These are phyloP conservation scores for Pachyuromys duprasi DNA, from an alignment of 2,797 vertebrate genomes.

Conservation along the genomic window DNA sequence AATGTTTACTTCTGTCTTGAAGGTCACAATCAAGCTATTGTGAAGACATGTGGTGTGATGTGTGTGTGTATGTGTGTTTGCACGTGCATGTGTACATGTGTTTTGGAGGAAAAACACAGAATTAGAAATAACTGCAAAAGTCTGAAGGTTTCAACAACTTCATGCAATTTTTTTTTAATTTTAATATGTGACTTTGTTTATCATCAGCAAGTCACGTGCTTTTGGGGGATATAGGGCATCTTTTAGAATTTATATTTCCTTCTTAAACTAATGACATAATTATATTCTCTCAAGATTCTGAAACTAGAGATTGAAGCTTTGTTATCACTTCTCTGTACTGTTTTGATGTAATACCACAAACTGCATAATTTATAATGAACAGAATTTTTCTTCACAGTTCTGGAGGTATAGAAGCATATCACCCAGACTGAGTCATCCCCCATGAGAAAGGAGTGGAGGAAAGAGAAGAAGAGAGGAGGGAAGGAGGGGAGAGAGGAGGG, in stretches of 20 bases:
- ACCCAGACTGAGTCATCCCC: not conserved
- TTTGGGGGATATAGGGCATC: not conserved
- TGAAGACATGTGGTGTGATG: not conserved
- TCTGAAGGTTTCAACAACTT: not conserved
- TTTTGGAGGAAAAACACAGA: not conserved
- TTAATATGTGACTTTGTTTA: constrained; percentile 46
- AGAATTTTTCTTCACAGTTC: not conserved
- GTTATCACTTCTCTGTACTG: not conserved
- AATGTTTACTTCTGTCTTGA: not conserved
- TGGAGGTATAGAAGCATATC: not conserved
- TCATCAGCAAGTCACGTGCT: not conserved
- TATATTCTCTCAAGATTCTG: not conserved
- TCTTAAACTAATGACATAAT: not conserved
- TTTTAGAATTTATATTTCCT: constrained; percentile 39
- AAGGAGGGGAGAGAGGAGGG: not conserved
- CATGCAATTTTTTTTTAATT: constrained; percentile 5
- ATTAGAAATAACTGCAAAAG: constrained; percentile 4
- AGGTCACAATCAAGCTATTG: constrained; percentile 18
- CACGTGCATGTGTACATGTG: not conserved
- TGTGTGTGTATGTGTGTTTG: not conserved
- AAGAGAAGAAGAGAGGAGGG: too few species aligned
- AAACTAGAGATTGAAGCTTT: constrained; percentile 1
- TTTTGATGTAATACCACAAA: not conserved
- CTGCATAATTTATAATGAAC: not conserved
- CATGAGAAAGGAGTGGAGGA: not conserved